Conservation (phyloP, 2,888 invertebrate species). For the Electrophaes corylata region DNA sequence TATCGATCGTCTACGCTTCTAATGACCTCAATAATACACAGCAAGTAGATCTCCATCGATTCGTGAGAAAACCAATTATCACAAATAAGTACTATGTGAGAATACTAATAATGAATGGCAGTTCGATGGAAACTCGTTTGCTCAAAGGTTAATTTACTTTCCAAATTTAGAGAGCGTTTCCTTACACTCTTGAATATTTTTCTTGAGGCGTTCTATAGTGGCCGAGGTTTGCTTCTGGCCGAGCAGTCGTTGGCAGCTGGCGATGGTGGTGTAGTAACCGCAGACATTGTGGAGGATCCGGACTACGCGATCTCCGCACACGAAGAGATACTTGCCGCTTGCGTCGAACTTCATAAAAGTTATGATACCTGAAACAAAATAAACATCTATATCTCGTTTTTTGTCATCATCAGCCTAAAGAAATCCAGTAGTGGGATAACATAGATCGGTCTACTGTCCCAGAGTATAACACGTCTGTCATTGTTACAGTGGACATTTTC, state of each 20-base stretch:
- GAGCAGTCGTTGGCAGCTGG: conserved; percentile 72
- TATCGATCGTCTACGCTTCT: background rate
- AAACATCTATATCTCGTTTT: background rate
- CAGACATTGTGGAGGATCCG: conserved; percentile 90
- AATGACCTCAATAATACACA: background rate
- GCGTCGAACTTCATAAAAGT: conserved; percentile 89
- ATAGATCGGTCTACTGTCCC: no score
- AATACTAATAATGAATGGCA: conserved; percentile 7
- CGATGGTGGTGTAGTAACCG: conserved; percentile 71
- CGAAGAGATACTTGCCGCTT: conserved; percentile 88
- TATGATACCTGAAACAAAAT: conserved; percentile 85
- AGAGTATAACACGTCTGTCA: no score
- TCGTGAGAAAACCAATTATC: background rate
- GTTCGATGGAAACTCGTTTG: conserved; percentile 4
- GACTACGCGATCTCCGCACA: conserved; percentile 90
- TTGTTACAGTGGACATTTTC: no score
- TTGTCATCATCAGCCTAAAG: no score
- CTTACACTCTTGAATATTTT: conserved; percentile 86
- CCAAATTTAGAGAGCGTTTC: conserved; percentile 69
- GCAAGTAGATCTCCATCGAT: background rate
- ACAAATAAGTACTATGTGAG: background rate
- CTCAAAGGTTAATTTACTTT: conserved; percentile 43
- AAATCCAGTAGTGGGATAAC: no score
- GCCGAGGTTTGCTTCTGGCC: conserved; percentile 87
- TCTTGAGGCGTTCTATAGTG: conserved; percentile 90